These are phyloP conservation scores for Calyptomena viridis DNA, from an alignment of 2,113 vertebrate species.

Conservation along the genomic window DNA sequence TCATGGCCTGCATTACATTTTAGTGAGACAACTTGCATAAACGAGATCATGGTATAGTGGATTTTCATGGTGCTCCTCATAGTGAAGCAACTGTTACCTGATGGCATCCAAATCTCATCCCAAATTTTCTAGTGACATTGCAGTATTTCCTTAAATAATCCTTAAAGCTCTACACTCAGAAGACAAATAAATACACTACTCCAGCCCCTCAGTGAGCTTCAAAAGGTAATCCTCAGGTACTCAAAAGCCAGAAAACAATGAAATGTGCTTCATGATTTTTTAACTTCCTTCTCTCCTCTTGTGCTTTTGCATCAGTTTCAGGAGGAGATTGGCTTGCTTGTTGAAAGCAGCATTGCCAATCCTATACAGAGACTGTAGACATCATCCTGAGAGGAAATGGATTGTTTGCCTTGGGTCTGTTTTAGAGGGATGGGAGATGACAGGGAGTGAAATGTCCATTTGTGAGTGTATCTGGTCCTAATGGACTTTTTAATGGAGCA, in stretches of 20 bases:
- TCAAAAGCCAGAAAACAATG: background rate
- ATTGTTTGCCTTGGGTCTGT: background rate
- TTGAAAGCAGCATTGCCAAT: background rate
- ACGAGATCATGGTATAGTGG: accelerated
- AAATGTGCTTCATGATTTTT: background rate
- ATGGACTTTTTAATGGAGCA: background rate
- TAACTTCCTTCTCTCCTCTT: background rate
- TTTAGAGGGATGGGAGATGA: background rate
- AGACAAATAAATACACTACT: background rate
- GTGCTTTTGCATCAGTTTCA: background rate
- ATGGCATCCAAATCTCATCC: background rate
- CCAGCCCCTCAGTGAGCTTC: background rate
- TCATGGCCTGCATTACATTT: background rate
- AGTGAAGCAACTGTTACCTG: background rate
- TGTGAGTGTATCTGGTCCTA: background rate
- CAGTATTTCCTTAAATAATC: background rate
- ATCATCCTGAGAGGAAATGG: background rate
- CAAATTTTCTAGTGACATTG: background rate
- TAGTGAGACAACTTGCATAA: background rate
- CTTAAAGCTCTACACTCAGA: background rate
- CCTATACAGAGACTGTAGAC: background rate
- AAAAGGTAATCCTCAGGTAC: background rate
- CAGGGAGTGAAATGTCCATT: accelerated
- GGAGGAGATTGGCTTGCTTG: background rate
- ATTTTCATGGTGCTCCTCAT: background rate